These are phyloP conservation scores for Calliphora vomitoria DNA, from an alignment of 2,888 invertebrate species.

Conservation along the genomic window DNA sequence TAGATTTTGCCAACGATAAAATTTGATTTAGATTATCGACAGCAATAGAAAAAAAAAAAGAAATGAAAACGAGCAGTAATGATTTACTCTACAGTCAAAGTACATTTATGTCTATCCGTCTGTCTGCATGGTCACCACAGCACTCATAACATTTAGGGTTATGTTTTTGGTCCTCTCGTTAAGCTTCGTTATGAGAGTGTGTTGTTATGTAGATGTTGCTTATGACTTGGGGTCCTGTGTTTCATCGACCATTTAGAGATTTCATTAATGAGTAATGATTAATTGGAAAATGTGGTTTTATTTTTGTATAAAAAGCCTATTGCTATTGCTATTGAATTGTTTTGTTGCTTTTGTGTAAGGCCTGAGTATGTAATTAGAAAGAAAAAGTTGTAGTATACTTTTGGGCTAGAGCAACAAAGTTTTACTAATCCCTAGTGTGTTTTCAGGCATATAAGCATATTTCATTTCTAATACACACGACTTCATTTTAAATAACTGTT, in stretches of 20 bases:
- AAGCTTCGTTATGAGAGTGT: not conserved
- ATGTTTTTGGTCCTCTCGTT: not conserved
- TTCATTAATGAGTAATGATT: slow-evolving; percentile 71
- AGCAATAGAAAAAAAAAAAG: slow-evolving; percentile 33
- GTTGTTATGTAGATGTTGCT: not conserved
- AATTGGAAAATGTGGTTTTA: slow-evolving; percentile 70
- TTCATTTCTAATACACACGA: slow-evolving; percentile 32
- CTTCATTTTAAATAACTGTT: slow-evolving; percentile 63
- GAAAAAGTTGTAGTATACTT: slow-evolving; percentile 24
- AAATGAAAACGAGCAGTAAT: slow-evolving; percentile 20
- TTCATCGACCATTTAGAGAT: slow-evolving; percentile 64
- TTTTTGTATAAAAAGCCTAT: slow-evolving; percentile 32
- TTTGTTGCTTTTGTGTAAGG: not conserved
- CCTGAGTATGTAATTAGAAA: slow-evolving; percentile 26
- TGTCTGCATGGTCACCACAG: not conserved
- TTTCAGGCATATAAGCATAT: slow-evolving; percentile 28
- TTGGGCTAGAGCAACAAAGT: not conserved
- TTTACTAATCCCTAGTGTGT: slow-evolving; percentile 28
- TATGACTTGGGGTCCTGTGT: slow-evolving; percentile 15
- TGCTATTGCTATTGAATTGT: slow-evolving; percentile 36
- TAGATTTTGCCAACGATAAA: slow-evolving; percentile 63
- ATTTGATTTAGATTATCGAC: slow-evolving; percentile 71
- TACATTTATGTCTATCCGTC: slow-evolving; percentile 6
- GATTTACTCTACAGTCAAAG: slow-evolving; percentile 23
- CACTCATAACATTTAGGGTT: slow-evolving; percentile 36